Percentiles rank a stretch among this genome's conserved stretches.
Conservation (phyloP, 2,888 invertebrate species). For the Halocaridina rubra region DNA sequence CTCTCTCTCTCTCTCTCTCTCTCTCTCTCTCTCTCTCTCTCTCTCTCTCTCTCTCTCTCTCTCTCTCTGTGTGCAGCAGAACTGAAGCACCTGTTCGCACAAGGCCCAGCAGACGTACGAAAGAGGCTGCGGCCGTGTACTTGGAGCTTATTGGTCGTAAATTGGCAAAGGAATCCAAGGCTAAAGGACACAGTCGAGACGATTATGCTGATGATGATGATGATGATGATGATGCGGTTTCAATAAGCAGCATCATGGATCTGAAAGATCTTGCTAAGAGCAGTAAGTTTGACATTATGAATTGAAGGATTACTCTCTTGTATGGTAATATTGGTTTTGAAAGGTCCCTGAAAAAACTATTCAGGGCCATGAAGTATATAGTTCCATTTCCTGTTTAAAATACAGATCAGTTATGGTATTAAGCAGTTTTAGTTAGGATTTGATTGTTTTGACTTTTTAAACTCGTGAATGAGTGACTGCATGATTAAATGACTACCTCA, state of each 20-base stretch:
- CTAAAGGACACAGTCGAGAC: not conserved
- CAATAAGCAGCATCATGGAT: slow-evolving; percentile 9
- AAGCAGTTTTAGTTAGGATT: no score
- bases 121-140: slow-evolving; percentile 44
- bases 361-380: no score
- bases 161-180: slow-evolving; percentile 25
- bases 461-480: no score
- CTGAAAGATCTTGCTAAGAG: slow-evolving; percentile 26
- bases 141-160: slow-evolving; percentile 45
- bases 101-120: slow-evolving; percentile 47
- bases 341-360: no score
- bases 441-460: no score
- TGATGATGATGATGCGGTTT: slow-evolving; percentile 15
- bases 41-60: not conserved
- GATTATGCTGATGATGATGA: slow-evolving; percentile 6
- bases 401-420: no score
- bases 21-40: not conserved
- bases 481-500: no score
- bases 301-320: no score
- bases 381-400: no score
- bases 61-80: not conserved
- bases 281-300: slow-evolving; percentile 55
- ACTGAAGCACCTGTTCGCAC: not conserved
- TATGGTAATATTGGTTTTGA: no score
- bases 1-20: not conserved